Base-by-base conservation (phyloP, 2,888 invertebrate genomes). In the Byasa hedistus region DNA sequence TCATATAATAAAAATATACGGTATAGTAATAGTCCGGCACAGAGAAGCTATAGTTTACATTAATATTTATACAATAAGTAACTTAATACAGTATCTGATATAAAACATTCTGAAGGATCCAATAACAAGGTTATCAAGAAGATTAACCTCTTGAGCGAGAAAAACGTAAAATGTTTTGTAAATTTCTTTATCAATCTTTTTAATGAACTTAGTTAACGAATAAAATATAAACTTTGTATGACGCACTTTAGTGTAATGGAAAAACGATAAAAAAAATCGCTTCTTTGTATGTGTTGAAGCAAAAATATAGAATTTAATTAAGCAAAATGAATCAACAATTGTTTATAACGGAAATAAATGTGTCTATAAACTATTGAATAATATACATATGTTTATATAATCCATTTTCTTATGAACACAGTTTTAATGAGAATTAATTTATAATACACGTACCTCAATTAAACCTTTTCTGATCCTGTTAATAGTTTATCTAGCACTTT, bases 41-140 rank as follows among this genome's bases (percentile, higher is more conserved):
- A 7, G 7, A 5, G 7, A n/a, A 48, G 48, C n/a, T 8, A 48
- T 48, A 48, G n/a, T n/a, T 48, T 1, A 48, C 48, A 48, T 48
- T 48, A 48, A 48, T 48, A n/a, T 48, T n/a, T 48, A 48, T 48
- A 48, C n/a, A 4, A 5, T 5, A 48, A n/a, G 48, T 48, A 48
- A 48, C 48, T 48, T 48, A n/a, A 48, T 48, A 48, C 4, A n/a
- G 48, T 48, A 48, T 48, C n/a, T 48, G n/a, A 48, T 48, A 48
- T n/a, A 48, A n/a, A 48, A 48, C 48, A 48, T 48, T n/a, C n/a
- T 4, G 12, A n/a, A 7, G 48, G 19, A 48, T 48, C 48, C n/a
- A n/a, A 48, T 48, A 48, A 0, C 48, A 48, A 48, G 48, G 48
- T 48, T n/a, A 48, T n/a, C 48, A 10, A 48, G 48, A 48, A 48